Evolutionary conservation across 2,113 vertebrate species (phyloP), one percentile per base, ranked within the genome.

Genomic region (Salvator merianae): DNA sequence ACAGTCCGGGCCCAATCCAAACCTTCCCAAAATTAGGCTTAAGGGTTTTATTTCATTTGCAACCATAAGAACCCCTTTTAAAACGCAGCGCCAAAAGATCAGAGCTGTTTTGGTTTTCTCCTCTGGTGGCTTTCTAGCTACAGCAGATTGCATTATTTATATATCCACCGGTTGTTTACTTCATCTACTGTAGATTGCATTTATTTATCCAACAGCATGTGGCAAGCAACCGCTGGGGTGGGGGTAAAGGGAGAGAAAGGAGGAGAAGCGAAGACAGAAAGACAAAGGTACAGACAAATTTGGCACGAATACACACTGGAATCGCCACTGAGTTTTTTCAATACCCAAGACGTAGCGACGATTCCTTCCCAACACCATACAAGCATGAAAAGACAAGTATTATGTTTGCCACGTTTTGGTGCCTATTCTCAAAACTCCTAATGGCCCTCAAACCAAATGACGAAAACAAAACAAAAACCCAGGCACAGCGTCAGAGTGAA

Each of bases 21-120:
- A 0, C 55, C 68, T 77, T 18, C 43, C 80, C 86, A 88, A 89
- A 92, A 93, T 83, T 77, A 88, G 87, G 86, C 83, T 66, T 43
- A 78, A 86, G n/a, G 3, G 6, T 85, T 90, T 92, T 92, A 94
- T 94, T 92, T 77, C 87, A 90, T 91, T 70, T 88, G 88, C 72
- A 0, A 90, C 88, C 87, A 91, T 88, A 87, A 82, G 77, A 91
- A 82, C 70, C 86, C 75, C n/a, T 88, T 69, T 53, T 9, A n/a
- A 20, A 65, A 86, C 78, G 70, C 83, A 80, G 34, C 77, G 86
- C 84, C 70, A 87, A 84, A 62, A 71, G 74, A 90, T 81, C 59
- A 28, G 3, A 87, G 74, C 63, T 43, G 77, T 63, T 77, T 79
- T 79, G 2, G 0, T 12, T 55, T 71, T 85, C 55, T 9, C 5